Evolutionary conservation across 2,113 vertebrate species (phyloP).

Genomic region (Pituophis catenifer): DNA sequence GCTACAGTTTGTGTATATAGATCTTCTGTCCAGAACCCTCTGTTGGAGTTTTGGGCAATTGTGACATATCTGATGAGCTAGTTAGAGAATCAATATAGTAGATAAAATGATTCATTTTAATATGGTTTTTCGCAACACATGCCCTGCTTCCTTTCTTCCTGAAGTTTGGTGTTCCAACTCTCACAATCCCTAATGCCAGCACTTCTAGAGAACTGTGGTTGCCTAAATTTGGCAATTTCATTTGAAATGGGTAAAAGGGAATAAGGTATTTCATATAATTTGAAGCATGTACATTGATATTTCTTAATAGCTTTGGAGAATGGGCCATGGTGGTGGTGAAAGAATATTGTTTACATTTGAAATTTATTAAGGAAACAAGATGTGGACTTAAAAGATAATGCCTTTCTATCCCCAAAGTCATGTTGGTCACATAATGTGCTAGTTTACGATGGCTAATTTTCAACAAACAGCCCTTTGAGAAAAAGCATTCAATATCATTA

Average conservation of each 20-base stretch:
- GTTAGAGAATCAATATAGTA: background rate
- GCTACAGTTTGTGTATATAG: background rate
- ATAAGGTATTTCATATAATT: background rate
- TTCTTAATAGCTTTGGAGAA: background rate
- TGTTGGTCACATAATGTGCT: background rate
- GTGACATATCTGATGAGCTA: background rate
- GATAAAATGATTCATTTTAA: background rate
- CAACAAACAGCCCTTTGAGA: background rate
- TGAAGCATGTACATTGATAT: background rate
- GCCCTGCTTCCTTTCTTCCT: background rate
- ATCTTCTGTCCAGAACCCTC: background rate
- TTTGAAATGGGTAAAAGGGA: background rate
- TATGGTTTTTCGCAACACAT: background rate
- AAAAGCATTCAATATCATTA: background rate
- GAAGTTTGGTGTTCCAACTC: background rate
- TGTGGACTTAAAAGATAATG: background rate
- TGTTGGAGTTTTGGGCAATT: background rate
- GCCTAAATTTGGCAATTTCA: background rate
- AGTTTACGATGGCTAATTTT: background rate
- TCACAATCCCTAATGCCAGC: background rate
- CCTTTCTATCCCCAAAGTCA: background rate
- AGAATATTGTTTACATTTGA: background rate
- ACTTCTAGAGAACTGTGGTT: background rate
- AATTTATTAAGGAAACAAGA: background rate
- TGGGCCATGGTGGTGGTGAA: background rate